Conservation (phyloP, 2,113 vertebrate species). For the Syrrhaptes paradoxus region DNA sequence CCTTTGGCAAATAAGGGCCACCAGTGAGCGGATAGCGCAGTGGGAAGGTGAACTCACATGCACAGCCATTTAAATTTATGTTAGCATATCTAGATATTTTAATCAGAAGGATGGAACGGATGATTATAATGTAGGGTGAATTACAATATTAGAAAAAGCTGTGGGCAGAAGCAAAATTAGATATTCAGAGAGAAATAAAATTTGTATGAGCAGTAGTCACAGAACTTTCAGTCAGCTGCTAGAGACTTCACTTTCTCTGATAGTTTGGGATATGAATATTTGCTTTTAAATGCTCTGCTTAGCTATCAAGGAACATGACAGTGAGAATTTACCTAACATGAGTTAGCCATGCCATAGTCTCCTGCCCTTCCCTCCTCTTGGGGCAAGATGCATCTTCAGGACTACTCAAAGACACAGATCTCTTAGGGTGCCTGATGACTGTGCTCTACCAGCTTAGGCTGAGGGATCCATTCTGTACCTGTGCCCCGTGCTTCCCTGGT, state of each 20-base stretch:
- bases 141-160: constrained; percentile 42
- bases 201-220: background rate
- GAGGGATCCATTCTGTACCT: no score
- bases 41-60: background rate
- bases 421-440: background rate
- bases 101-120: background rate
- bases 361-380: background rate
- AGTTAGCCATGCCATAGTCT: background rate
- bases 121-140: background rate
- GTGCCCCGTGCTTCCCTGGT: background rate
- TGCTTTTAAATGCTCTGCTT: background rate
- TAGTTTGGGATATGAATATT: background rate
- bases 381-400: background rate
- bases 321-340: background rate
- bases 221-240: background rate
- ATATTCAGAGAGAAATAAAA: constrained; percentile 18
- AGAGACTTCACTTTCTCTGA: background rate
- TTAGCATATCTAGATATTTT: background rate
- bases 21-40: background rate
- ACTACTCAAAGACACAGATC: background rate
- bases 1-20: background rate
- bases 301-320: background rate
- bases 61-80: background rate
- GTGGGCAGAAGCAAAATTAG: constrained; percentile 6
- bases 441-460: background rate